Evolutionary conservation across 2,888 invertebrate genomes (phyloP).

Genomic region (Cactoblastis cactorum): DNA sequence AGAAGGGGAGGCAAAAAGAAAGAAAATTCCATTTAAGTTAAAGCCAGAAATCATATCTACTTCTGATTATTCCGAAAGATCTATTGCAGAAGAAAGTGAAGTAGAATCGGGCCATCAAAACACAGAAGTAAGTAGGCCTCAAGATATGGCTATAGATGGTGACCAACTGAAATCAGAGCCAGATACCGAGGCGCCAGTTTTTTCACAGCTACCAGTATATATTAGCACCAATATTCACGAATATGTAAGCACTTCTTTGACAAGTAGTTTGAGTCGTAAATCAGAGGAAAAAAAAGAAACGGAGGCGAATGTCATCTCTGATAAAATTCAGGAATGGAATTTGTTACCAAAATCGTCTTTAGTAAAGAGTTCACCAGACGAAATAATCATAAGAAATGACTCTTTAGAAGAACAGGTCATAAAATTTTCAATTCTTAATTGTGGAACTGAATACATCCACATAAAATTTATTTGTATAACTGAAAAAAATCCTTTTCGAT

Average conservation of each 20-base stretch:
- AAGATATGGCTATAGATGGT: constrained; percentile 10
- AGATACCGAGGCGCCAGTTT: constrained; percentile 24
- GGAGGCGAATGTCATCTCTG: constrained; percentile 5
- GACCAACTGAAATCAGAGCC: constrained; percentile 21
- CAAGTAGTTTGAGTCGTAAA: constrained; percentile 29
- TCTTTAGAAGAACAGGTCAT: constrained; percentile 38
- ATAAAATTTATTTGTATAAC: constrained; percentile 46
- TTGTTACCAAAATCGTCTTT: constrained; percentile 28
- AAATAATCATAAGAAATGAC: constrained; percentile 35
- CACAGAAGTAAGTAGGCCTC: constrained; percentile 38
- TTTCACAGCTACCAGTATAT: constrained; percentile 33
- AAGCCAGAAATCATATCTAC: constrained; percentile 9
- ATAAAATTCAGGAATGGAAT: constrained; percentile 28
- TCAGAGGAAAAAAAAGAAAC: constrained; percentile 20
- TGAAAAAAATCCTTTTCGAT: constrained; percentile 38
- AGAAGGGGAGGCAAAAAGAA: constrained; percentile 23
- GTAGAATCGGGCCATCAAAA: constrained; percentile 42
- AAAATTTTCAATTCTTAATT: constrained; percentile 49
- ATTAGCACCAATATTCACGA: constrained; percentile 50
- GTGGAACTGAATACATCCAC: constrained; percentile 36
- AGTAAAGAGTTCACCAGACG: constrained; percentile 39
- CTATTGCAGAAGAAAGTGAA: constrained; percentile 25
- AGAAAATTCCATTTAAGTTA: constrained; percentile 18
- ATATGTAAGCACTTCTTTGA: constrained; percentile 39
- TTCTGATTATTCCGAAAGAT: constrained; percentile 20